Evolutionary conservation across 2,113 vertebrate species (phyloP).

Genomic region (Rhabdornis inornatus): DNA sequence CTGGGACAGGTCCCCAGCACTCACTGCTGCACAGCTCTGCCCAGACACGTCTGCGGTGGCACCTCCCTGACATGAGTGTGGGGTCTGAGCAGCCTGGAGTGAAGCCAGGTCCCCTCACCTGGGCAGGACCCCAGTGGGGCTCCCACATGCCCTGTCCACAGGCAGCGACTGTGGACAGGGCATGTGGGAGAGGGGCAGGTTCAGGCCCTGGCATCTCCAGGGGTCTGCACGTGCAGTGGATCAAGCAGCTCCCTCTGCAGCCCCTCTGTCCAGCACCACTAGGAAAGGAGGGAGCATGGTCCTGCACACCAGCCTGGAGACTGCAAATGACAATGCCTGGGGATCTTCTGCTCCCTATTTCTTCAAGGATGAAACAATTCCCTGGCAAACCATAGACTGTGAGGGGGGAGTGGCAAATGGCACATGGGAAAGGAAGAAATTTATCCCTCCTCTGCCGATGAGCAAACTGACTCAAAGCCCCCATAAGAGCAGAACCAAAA

Average conservation of each 20-base stretch:
- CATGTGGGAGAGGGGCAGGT: background rate
- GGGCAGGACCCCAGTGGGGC: background rate
- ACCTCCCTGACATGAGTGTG: background rate
- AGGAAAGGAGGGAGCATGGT: accelerated
- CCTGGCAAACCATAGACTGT: background rate
- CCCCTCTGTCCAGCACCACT: background rate
- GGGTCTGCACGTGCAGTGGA: accelerated
- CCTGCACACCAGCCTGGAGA: background rate
- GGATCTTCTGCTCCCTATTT: background rate
- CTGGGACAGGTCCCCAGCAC: background rate
- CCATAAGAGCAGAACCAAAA: background rate
- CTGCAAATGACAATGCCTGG: background rate
- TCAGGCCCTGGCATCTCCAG: background rate
- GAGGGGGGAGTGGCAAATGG: background rate
- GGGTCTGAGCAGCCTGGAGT: accelerated
- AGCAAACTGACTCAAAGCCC: background rate
- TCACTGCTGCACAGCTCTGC: background rate
- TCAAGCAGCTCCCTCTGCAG: background rate
- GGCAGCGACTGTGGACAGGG: background rate
- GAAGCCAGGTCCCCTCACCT: background rate
- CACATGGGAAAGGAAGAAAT: background rate
- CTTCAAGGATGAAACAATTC: background rate
- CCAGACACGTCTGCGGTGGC: background rate
- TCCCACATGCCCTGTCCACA: accelerated
- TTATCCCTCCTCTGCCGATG: background rate